Conservation (phyloP, 2,797 vertebrate species). For the Austrolebias charrua region DNA sequence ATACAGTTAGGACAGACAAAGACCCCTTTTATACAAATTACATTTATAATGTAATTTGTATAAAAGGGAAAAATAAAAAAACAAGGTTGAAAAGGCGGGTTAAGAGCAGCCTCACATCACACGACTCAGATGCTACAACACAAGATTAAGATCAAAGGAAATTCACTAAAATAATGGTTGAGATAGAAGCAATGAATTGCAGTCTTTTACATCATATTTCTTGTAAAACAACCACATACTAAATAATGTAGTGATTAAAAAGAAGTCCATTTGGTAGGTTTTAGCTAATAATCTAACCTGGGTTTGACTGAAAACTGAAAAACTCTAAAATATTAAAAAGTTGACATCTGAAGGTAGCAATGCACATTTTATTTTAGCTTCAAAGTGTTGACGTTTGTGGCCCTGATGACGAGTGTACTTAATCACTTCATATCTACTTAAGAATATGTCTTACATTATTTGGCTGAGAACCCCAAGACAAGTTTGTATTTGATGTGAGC, state of each 20-base stretch:
- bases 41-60: constrained; percentile 12
- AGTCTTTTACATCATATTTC: not conserved
- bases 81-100: not conserved
- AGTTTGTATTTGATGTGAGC: no score
- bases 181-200: not conserved
- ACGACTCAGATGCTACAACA: constrained; percentile 11
- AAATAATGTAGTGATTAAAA: not conserved
- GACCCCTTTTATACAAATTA: constrained; percentile 24
- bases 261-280: no score
- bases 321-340: no score
- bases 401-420: no score
- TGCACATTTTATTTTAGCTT: no score
- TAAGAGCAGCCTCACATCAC: constrained; percentile 1
- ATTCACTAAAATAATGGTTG: not conserved
- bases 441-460: no score
- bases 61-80: constrained; percentile 9
- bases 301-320: no score
- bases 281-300: no score
- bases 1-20: constrained; percentile 13
- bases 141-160: constrained; percentile 15
- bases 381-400: no score
- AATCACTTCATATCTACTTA: no score
- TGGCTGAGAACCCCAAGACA: no score
- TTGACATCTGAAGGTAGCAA: no score
- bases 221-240: not conserved